phyloP scores from a whole-genome alignment of 1,140 invertebrate genomes.

The Zaprionus inermis region DNA sequence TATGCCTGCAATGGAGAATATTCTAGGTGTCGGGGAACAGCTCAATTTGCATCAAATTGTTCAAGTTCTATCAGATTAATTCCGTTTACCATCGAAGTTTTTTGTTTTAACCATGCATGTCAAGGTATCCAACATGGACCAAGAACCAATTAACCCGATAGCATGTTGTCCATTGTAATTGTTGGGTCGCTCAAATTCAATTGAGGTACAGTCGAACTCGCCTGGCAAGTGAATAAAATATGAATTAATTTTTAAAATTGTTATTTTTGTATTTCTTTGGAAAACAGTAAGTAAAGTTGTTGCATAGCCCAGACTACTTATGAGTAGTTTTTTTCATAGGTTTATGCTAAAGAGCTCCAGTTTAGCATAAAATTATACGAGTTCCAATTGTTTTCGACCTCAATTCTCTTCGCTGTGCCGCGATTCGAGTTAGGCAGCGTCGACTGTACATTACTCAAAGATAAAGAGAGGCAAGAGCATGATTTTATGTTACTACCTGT shows the following conservation, averaged over 20 bases:
- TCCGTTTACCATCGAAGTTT: neutral
- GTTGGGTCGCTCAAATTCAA: neutral
- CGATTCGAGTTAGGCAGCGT: neutral
- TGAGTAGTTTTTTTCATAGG: neutral
- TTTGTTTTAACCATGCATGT: neutral
- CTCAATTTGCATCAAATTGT: neutral
- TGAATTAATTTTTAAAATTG: neutral
- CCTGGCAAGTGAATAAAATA: neutral
- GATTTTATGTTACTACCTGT: neutral
- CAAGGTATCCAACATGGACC: slow-evolving; percentile 53
- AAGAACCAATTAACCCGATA: slow-evolving; percentile 49
- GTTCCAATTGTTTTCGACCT: slow-evolving; percentile 1
- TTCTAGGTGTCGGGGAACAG: neutral
- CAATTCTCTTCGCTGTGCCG: neutral
- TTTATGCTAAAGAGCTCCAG: neutral
- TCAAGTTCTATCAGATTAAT: neutral
- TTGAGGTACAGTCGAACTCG: neutral
- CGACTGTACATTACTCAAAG: slow-evolving; percentile 9
- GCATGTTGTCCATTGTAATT: slow-evolving; percentile 7
- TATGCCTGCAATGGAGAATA: neutral
- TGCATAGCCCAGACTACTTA: too few relatives aligned
- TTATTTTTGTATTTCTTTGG: too few relatives aligned
- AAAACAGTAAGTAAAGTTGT: too few relatives aligned
- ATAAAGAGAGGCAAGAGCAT: neutral
- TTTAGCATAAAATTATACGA: neutral